Conservation (phyloP, 2,888 invertebrate species). For the Dicyrtomina minuta region DNA sequence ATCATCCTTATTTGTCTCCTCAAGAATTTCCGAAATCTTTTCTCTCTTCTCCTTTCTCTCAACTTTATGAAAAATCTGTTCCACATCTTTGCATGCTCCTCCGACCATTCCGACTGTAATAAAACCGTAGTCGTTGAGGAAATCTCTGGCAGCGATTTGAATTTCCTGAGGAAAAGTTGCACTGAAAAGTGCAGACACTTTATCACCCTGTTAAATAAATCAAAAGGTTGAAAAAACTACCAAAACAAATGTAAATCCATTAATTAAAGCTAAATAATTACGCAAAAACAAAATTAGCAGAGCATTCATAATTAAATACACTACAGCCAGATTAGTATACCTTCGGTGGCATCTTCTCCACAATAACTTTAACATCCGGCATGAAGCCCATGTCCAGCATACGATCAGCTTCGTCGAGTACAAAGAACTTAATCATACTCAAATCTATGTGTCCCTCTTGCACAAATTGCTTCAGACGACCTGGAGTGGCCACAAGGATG, state of each 20-base stretch:
- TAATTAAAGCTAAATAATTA: no score
- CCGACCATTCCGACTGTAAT: conserved; percentile 89
- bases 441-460: conserved; percentile 63
- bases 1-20: conserved; percentile 57
- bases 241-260: conserved; percentile 2
- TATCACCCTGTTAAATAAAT: conserved; percentile 61
- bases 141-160: conserved; percentile 77
- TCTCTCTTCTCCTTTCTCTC: conserved; percentile 71
- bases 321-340: conserved; percentile 58
- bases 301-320: not conserved
- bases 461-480: conserved; percentile 69
- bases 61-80: conserved; percentile 73
- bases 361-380: conserved; percentile 62
- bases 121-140: conserved; percentile 78
- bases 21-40: conserved; percentile 70
- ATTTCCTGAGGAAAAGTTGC: conserved; percentile 73
- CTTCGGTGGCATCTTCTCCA: conserved; percentile 63
- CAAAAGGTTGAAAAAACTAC: no score
- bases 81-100: conserved; percentile 87
- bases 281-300: not conserved
- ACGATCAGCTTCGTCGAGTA: conserved; percentile 80
- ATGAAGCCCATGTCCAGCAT: conserved; percentile 77
- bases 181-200: conserved; percentile 72
- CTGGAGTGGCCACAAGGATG: conserved; percentile 73
- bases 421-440: conserved; percentile 64